These are phyloP conservation scores for Pollenia griseotomentosa DNA, from an alignment of 2,888 invertebrate species.

Conservation along the genomic window DNA sequence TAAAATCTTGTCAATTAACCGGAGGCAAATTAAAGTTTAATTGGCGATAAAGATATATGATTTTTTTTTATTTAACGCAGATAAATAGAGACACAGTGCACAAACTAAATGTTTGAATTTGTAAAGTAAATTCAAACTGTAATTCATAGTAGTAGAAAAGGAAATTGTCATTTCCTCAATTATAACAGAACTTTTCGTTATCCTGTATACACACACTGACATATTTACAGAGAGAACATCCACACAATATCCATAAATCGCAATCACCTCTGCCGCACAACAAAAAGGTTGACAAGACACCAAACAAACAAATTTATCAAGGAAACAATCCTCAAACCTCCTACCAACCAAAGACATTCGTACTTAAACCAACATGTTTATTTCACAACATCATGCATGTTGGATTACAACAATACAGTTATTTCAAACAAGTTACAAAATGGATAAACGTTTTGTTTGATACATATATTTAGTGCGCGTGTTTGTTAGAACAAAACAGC, in stretches of 20 bases:
- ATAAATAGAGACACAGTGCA: neutral
- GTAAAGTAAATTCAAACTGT: conserved; percentile 29
- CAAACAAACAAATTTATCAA: conserved; percentile 1
- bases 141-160: conserved; percentile 47
- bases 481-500: conserved; percentile 65
- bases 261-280: conserved; percentile 5
- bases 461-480: conserved; percentile 12
- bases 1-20: conserved; percentile 41
- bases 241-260: conserved; percentile 23
- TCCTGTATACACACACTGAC: conserved; percentile 34
- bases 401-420: conserved; percentile 40
- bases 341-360: neutral
- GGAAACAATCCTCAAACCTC: conserved; percentile 30
- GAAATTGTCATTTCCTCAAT: conserved; percentile 75
- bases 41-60: conserved; percentile 10
- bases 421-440: neutral
- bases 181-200: conserved; percentile 64
- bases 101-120: conserved; percentile 33
- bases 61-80: neutral
- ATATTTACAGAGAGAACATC: neutral
- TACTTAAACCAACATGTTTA: conserved; percentile 28
- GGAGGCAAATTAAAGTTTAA: conserved; percentile 44
- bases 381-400: conserved; percentile 54
- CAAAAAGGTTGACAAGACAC: neutral
- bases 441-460: neutral